Evolutionary conservation across 2,113 vertebrate species (phyloP).

Genomic region (Bos taurus): ARS-UCD2.0 NC_037357.1:134969501-134970000

Average conservation of each 20-base stretch:
- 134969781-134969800: not conserved
- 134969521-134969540: not conserved
- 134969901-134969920: not conserved
- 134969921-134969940: accelerated
- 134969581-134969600: not conserved
- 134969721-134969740: not conserved
- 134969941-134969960: no score
- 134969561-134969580: not conserved
- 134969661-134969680: not conserved
- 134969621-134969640: not conserved
- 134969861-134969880: not conserved
- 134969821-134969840: not conserved
- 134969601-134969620: not conserved
- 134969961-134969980: no score
- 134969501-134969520: accelerated
- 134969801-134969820: not conserved
- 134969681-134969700: not conserved
- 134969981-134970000: no score
- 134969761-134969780: not conserved
- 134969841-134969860: not conserved
- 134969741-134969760: not conserved
- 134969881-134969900: not conserved
- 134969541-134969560: not conserved
- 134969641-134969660: not conserved
- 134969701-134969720: accelerated